These are phyloP conservation scores for Acestrorhynchus altus DNA, from an alignment of 2,797 vertebrate genomes.

Conservation along the genomic window DNA sequence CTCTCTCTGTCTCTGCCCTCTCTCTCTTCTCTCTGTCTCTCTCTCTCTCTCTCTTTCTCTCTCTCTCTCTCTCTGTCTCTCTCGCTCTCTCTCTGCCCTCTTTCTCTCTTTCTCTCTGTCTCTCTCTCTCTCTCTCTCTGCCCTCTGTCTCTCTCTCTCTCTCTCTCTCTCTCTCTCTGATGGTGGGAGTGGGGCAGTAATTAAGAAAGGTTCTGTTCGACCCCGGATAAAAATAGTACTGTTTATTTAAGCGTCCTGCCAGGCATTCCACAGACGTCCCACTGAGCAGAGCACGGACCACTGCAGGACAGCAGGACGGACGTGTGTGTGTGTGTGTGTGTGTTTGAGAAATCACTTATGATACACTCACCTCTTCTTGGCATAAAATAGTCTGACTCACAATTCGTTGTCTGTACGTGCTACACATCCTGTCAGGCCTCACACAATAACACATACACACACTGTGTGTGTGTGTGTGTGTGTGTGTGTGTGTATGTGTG, in stretches of 20 bases:
- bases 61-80: background rate
- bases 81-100: too few relatives aligned
- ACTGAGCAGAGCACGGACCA: constrained; percentile 40
- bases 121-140: background rate
- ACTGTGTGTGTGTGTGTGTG: too few relatives aligned
- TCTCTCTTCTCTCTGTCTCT: background rate
- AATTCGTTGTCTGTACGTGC: constrained; percentile 15
- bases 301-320: constrained; percentile 46
- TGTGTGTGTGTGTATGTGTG: too few relatives aligned
- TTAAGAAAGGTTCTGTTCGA: constrained; percentile 83
- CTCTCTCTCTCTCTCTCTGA: constrained; percentile 55
- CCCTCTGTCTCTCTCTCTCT: background rate
- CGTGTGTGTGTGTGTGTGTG: constrained; percentile 33
- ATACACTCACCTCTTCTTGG: too few relatives aligned
- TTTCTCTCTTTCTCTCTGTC: background rate
- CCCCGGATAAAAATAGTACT: constrained; percentile 88
- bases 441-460: background rate
- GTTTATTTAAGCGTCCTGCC: constrained; percentile 85
- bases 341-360: background rate
- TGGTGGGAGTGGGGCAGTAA: constrained; percentile 82
- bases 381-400: constrained; percentile 43
- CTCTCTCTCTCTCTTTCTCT: background rate
- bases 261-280: constrained; percentile 78
- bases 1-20: background rate
- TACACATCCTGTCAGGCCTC: constrained; percentile 19